These are phyloP conservation scores for Drosophila nasuta DNA, from an alignment of 1,140 invertebrate species.

Conservation along the genomic window DNA sequence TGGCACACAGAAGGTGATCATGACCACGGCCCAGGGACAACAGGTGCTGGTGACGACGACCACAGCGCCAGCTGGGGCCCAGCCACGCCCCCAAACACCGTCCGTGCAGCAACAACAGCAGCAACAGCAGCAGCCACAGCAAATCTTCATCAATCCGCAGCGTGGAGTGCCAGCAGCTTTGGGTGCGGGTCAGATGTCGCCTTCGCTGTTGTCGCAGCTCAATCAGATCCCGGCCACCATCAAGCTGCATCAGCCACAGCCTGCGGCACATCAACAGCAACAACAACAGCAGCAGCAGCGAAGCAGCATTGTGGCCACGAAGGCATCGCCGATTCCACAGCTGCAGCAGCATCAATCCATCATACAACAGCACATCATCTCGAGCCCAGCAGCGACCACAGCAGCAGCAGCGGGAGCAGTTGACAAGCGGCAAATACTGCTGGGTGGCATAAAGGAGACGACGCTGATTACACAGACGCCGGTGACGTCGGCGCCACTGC, in stretches of 20 bases:
- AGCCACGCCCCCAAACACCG: conserved; percentile 37
- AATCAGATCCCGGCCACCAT: conserved; percentile 84
- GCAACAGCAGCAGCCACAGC: conserved; percentile 54
- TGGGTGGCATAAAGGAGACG: conserved; percentile 75
- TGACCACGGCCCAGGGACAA: conserved; percentile 89
- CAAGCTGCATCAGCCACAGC: conserved; percentile 73
- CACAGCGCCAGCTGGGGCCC: conserved; percentile 51
- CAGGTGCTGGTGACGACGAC: conserved; percentile 88
- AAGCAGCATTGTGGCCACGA: conserved; percentile 42
- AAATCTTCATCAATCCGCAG: conserved; percentile 78
- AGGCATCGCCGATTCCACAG: conserved; percentile 70
- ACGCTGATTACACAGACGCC: conserved; percentile 77
- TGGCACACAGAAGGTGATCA: conserved; percentile 87
- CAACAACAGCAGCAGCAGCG: conserved; percentile 44
- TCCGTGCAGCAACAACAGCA: conserved; percentile 9
- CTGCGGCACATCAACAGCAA: conserved; percentile 29
- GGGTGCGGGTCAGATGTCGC: conserved; percentile 76
- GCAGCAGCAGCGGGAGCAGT: conserved; percentile 8
- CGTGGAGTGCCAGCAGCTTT: conserved; percentile 51
- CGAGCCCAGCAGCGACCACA: conserved; percentile 50
- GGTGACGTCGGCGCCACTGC: conserved; percentile 51
- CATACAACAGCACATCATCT: conserved; percentile 81
- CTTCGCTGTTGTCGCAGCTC: conserved; percentile 72
- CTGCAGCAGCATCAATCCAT: conserved; percentile 83
- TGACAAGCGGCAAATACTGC: conserved; percentile 73